Percentiles rank a stretch among this genome's conserved stretches.
Evolutionary conservation across 2,113 vertebrate species (phyloP).

Genomic region (Callorhinus ursinus): DNA sequence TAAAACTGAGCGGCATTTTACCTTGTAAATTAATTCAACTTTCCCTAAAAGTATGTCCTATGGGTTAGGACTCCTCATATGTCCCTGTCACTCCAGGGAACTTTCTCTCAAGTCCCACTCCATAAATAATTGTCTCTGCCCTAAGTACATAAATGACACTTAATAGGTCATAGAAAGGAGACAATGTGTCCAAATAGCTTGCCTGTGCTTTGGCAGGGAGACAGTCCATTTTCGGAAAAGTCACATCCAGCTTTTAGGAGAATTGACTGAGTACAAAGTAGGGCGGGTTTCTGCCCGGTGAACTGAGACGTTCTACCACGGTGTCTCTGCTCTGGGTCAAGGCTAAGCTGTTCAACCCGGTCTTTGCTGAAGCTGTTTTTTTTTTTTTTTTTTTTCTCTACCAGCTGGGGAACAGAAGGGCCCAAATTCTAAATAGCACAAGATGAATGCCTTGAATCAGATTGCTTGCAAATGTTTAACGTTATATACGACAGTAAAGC

Average conservation of each 20-base stretch:
- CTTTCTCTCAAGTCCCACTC: background rate
- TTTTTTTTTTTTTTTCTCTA: background rate
- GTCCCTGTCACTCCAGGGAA: background rate
- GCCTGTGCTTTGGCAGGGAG: background rate
- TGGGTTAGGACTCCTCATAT: background rate
- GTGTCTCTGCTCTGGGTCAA: rapidly evolving
- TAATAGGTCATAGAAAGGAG: background rate
- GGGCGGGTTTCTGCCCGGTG: background rate
- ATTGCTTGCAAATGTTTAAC: background rate
- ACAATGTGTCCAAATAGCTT: background rate
- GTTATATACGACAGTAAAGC: background rate
- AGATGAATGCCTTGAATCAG: background rate
- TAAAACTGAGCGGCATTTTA: background rate
- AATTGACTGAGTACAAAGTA: background rate
- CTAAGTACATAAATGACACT: background rate
- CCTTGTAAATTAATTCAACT: background rate
- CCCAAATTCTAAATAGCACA: background rate
- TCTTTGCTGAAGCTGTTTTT: background rate
- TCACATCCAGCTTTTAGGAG: background rate
- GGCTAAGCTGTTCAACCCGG: background rate
- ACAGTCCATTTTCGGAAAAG: background rate
- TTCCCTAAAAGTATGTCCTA: background rate
- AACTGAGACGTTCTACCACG: background rate
- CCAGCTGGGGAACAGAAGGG: background rate
- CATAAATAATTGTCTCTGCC: background rate